phyloP scores from a whole-genome alignment of 2,888 invertebrate species.

The Gibbula magus region DNA sequence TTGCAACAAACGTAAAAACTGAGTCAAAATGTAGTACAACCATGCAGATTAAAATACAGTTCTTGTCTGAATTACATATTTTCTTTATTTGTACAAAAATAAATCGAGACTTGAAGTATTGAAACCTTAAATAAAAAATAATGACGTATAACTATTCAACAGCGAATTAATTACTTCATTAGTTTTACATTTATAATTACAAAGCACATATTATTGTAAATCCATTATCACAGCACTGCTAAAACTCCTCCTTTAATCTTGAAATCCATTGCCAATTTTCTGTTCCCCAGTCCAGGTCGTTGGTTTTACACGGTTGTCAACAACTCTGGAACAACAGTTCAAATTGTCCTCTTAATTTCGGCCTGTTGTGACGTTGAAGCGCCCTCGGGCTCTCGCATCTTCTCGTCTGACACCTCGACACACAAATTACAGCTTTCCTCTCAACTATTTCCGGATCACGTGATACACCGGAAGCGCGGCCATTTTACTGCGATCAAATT shows the following conservation, averaged over 20 bases:
- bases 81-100: no score
- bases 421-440: not conserved
- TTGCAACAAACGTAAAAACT: no score
- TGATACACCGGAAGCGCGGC: constrained; percentile 3
- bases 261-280: not conserved
- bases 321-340: not conserved
- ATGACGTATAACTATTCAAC: not conserved
- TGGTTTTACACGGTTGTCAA: not conserved
- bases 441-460: not conserved
- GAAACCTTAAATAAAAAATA: no score
- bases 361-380: not conserved
- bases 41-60: no score
- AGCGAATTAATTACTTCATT: not conserved
- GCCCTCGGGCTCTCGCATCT: not conserved
- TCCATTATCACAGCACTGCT: not conserved
- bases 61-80: no score
- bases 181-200: not conserved
- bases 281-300: not conserved
- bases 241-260: not conserved
- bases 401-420: not conserved
- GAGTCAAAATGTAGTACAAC: no score
- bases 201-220: not conserved
- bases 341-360: not conserved
- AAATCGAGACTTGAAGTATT: no score
- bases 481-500: constrained; percentile 1